A percentile compares a stretch with the other conserved stretches of the same genome.
Evolutionary conservation across 2,888 invertebrate genomes (phyloP).

Genomic region (Hydrotaea diabolus): DNA sequence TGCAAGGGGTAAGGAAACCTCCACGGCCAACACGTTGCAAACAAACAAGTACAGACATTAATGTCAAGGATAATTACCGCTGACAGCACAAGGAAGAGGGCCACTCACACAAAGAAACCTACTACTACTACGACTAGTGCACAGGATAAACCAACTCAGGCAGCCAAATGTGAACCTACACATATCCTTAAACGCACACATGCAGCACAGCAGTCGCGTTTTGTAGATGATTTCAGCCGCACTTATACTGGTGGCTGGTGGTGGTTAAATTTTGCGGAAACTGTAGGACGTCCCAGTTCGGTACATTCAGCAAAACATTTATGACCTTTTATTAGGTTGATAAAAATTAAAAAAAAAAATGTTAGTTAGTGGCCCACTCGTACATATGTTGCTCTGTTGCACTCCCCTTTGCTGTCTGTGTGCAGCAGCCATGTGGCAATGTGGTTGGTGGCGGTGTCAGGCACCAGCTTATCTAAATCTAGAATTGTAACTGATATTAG

Average conservation of each 20-base stretch:
- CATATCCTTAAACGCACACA: too few relatives aligned
- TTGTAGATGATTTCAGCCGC: neutral
- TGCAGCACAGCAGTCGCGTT: too few relatives aligned
- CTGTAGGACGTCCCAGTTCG: neutral
- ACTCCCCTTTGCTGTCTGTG: neutral
- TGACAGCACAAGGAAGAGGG: neutral
- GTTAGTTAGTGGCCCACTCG: too few relatives aligned
- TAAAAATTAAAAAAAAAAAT: neutral
- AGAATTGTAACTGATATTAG: too few relatives aligned
- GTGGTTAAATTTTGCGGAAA: neutral
- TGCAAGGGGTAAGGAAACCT: neutral
- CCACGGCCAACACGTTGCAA: too few relatives aligned
- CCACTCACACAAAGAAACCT: neutral
- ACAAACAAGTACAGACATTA: neutral
- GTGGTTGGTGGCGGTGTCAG: neutral
- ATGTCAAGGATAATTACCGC: neutral
- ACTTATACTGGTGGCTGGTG: neutral
- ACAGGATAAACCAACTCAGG: neutral
- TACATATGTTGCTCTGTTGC: neutral
- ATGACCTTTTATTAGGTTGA: slow-evolving; percentile 8
- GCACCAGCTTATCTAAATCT: too few relatives aligned
- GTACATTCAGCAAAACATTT: slow-evolving; percentile 4
- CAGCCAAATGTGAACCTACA: too few relatives aligned
- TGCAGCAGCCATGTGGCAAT: neutral
- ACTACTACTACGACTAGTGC: too few relatives aligned